Evolutionary conservation across 2,113 vertebrate species (phyloP), one percentile per base, ranked within the genome.

Genomic region (Campylomormyrus numenius): DNA sequence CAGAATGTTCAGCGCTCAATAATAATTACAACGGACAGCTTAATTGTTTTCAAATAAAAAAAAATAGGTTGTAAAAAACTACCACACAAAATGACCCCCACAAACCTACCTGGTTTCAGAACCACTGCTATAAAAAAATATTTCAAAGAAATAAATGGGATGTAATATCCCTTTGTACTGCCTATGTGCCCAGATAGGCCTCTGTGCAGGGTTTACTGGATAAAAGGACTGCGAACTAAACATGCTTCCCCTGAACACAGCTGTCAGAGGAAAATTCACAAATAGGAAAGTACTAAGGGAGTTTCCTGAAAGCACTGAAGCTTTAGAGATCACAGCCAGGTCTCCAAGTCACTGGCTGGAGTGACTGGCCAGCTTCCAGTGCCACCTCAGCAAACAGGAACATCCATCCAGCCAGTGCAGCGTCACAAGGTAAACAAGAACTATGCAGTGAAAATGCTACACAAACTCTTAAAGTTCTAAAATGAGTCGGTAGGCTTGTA

Each of bases 241-340:
- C 50, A 91, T 66, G 45, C 66, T 39, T 89, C 35, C 50, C 24
- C 27, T 89, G 91, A 90, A 87, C 89, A 80, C 39, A 46, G 39
- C 3, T 39, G 2, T 15, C 50, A 46, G 24, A 48, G 50, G 35
- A 53, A 42, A 11, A 85, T 39, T 13, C n/a, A 52, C 48, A 35
- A 50, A 89, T 85, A 77, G 8, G 90, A 90, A 66, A 90, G 86
- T 89, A 48, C 4, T 46, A 6, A 84, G 19, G 35, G 83, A 46
- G 39, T 24, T 85, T 85, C 42, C 45, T 39, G 74, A 46, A 24
- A 48, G 39, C 39, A 48, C 19, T 10, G 39, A 42, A 42, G 53
- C 53, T 21, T 56, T 7, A 56, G 19, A 21, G 53, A 56, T 56
- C 1, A 56, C 19, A 56, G 19, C 53, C 53, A 21, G 53, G 52